phyloP scores from a whole-genome alignment of 1,140 invertebrate genomes.

The Apis cerana region DNA sequence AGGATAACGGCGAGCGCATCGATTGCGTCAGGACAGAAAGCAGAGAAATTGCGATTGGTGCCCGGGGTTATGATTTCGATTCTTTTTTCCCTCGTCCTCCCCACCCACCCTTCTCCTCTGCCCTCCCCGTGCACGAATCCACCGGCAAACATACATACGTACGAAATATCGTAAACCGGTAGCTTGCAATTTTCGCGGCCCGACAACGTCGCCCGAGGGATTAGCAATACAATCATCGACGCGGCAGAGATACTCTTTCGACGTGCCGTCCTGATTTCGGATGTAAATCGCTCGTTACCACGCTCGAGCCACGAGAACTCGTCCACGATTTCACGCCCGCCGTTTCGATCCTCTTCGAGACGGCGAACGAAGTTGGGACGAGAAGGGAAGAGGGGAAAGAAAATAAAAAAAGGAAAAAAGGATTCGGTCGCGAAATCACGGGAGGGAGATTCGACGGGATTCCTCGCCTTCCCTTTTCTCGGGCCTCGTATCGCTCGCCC shows the following conservation, averaged over 20 bases:
- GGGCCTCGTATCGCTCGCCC: background rate
- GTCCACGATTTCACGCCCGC: constrained; percentile 8
- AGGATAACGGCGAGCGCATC: constrained; percentile 23
- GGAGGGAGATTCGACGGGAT: too few species aligned
- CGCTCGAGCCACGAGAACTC: background rate
- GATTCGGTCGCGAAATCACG: background rate
- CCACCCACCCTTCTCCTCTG: background rate
- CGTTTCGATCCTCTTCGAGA: too few species aligned
- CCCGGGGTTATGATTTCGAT: constrained; percentile 53
- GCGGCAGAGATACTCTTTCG: constrained; percentile 50
- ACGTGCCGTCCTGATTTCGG: constrained; percentile 48
- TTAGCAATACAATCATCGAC: constrained; percentile 51
- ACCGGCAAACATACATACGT: constrained; percentile 11
- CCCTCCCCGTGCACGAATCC: background rate
- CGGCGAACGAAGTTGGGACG: too few species aligned
- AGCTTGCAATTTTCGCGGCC: constrained; percentile 59
- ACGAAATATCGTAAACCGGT: constrained; percentile 61
- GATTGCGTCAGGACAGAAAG: constrained; percentile 31
- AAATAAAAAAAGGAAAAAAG: too few species aligned
- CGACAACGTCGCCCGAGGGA: constrained; percentile 58
- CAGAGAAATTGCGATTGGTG: constrained; percentile 57
- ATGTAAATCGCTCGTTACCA: constrained; percentile 59
- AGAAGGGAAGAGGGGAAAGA: too few species aligned
- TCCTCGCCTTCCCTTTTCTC: background rate
- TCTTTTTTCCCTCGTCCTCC: constrained; percentile 6